These are phyloP conservation scores for Hemistola chrysoprasaria DNA, from an alignment of 2,888 invertebrate genomes.

Conservation along the genomic window DNA sequence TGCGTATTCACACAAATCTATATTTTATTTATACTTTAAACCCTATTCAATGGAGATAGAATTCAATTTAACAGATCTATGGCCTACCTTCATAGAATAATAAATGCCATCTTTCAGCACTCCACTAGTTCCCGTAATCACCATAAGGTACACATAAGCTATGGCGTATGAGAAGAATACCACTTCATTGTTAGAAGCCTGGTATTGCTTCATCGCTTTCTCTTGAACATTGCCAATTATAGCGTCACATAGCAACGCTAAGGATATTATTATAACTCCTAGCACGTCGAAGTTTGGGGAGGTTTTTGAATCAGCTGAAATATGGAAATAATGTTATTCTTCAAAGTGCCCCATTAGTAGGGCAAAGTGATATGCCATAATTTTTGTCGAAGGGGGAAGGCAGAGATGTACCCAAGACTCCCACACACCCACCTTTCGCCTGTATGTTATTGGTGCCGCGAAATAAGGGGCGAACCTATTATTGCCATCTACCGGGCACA, in stretches of 20 bases:
- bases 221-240: constrained; percentile 98
- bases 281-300: constrained; percentile 87
- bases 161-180: constrained; percentile 96
- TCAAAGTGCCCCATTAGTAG: too few species aligned
- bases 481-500: too few species aligned
- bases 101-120: constrained; percentile 87
- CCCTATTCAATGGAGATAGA: background rate
- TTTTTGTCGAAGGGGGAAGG: too few species aligned
- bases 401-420: too few species aligned
- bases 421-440: too few species aligned
- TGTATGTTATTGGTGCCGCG: too few species aligned
- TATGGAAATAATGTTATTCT: too few species aligned
- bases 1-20: too few species aligned
- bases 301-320: constrained; percentile 87
- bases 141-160: constrained; percentile 91
- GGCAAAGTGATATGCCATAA: too few species aligned
- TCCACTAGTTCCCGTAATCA: constrained; percentile 87
- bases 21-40: too few species aligned
- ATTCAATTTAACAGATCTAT: too few species aligned
- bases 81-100: constrained; percentile 88
- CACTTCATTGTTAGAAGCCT: constrained; percentile 94
- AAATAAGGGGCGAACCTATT: too few species aligned
- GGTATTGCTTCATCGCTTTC: constrained; percentile 93
- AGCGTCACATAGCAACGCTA: constrained; percentile 96
- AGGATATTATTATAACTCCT: constrained; percentile 89